Evolutionary conservation across 2,113 vertebrate genomes (phyloP).

Genomic region (Labrus mixtus): DNA sequence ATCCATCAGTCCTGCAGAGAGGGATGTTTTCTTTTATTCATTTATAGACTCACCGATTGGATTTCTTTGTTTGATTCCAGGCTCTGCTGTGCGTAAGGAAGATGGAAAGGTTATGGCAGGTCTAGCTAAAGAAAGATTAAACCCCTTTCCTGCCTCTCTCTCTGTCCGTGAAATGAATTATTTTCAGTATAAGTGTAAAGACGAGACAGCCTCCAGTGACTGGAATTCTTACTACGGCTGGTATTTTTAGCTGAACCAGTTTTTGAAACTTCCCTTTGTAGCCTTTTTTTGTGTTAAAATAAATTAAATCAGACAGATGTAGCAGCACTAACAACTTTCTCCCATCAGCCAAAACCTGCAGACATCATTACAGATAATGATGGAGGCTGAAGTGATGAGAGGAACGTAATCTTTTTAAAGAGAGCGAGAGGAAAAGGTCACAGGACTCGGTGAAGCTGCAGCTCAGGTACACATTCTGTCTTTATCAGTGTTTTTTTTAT

Average conservation of each 20-base stretch:
- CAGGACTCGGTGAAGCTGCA: slow-evolving; percentile 1
- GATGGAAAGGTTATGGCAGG: background rate
- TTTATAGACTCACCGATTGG: slow-evolving; percentile 1
- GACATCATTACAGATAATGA: slow-evolving; percentile 19
- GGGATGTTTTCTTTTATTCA: slow-evolving; percentile 21
- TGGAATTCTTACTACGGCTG: background rate
- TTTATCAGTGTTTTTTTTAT: slow-evolving; percentile 2
- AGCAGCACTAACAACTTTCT: slow-evolving; percentile 5
- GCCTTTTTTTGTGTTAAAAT: background rate
- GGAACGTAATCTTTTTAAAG: background rate
- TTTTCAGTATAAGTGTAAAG: background rate
- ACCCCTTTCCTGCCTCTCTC: background rate
- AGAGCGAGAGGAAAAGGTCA: background rate
- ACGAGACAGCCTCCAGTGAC: slow-evolving; percentile 1
- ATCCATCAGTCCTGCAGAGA: slow-evolving; percentile 11
- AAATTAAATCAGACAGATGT: background rate
- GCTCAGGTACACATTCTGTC: background rate
- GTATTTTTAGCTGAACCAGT: background rate
- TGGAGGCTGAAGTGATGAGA: slow-evolving; percentile 1
- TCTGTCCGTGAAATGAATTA: slow-evolving; percentile 14
- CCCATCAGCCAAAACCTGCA: slow-evolving; percentile 8
- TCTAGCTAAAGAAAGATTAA: slow-evolving; percentile 5
- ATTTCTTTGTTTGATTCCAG: slow-evolving; percentile 15
- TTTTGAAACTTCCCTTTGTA: background rate
- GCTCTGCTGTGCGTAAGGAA: background rate